These are phyloP conservation scores for Patagioenas fasciata DNA, from an alignment of 2,113 vertebrate genomes.

Conservation along the genomic window DNA sequence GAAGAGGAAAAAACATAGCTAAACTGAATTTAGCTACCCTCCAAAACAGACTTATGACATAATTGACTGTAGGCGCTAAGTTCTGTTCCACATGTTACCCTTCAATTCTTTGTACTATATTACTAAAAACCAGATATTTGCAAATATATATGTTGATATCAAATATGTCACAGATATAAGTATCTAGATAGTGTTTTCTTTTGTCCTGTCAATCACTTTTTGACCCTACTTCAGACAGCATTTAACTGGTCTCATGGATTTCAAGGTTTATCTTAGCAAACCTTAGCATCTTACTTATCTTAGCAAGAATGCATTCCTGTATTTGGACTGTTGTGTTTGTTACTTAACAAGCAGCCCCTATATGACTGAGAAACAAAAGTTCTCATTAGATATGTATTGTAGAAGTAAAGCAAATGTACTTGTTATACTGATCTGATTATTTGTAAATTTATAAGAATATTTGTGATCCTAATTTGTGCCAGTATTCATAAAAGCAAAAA, in stretches of 20 bases:
- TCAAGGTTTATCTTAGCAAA: neutral
- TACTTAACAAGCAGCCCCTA: neutral
- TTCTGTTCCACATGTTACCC: neutral
- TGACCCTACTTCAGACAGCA: neutral
- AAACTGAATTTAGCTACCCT: neutral
- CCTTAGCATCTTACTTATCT: no score
- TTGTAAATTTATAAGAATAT: neutral
- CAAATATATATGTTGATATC: neutral
- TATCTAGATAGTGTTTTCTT: neutral
- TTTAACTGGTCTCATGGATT: neutral
- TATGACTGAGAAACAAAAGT: neutral
- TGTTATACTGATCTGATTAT: neutral
- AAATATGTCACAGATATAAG: neutral
- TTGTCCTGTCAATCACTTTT: neutral
- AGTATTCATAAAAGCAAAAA: neutral
- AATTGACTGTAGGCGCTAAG: neutral
- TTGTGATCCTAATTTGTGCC: neutral
- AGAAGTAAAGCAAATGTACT: neutral
- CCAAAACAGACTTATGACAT: neutral
- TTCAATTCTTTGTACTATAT: neutral
- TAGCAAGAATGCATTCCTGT: neutral
- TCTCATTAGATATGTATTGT: neutral
- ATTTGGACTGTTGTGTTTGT: neutral
- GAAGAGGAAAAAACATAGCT: neutral
- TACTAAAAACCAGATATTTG: neutral